Evolutionary conservation across 2,888 invertebrate species (phyloP).

Genomic region (Drosophila bunnanda): DNA sequence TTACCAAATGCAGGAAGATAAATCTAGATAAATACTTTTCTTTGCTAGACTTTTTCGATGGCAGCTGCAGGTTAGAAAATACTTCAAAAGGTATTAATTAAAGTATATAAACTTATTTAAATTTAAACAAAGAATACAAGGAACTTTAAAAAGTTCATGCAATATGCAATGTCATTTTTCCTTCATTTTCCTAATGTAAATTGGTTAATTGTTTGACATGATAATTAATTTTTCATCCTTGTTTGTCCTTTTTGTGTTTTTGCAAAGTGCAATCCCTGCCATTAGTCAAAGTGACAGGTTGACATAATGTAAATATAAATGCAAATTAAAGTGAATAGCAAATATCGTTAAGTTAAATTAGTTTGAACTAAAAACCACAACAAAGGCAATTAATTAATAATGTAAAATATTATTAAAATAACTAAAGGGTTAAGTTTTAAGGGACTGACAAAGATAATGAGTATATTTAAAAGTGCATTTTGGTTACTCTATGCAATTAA

Average conservation of each 20-base stretch:
- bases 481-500: too few relatives aligned
- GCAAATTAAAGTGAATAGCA: conserved; percentile 8
- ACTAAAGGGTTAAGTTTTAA: not conserved
- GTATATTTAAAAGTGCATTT: not conserved
- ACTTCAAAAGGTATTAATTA: too few relatives aligned
- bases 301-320: conserved; percentile 3
- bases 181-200: conserved; percentile 37
- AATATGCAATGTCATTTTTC: not conserved
- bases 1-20: conserved; percentile 24
- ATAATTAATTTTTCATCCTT: conserved; percentile 19
- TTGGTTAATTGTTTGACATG: conserved; percentile 51
- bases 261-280: conserved; percentile 8
- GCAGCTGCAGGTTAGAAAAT: not conserved
- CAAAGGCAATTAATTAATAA: not conserved
- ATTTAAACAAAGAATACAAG: not conserved
- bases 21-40: not conserved
- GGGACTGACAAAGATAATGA: not conserved
- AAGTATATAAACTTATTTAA: not conserved
- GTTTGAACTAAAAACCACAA: not conserved
- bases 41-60: not conserved
- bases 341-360: not conserved
- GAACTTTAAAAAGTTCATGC: not conserved
- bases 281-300: conserved; percentile 45
- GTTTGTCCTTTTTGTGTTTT: not conserved
- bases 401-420: not conserved